Base-by-base conservation (phyloP, 2,797 vertebrate species). In the Aulostomus chinensis region DNA sequence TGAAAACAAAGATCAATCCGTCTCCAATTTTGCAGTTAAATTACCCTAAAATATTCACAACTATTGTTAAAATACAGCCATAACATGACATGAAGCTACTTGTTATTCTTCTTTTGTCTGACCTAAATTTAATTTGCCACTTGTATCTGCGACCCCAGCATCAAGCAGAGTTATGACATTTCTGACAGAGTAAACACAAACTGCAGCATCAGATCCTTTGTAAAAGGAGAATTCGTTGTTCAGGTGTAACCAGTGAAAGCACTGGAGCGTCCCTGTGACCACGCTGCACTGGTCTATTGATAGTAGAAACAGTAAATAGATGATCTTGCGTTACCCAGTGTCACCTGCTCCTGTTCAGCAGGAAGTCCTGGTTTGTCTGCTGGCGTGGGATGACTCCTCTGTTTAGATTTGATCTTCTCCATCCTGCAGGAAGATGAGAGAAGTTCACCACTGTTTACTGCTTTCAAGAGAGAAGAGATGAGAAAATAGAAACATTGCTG, bases 361-460 rank as follows among this genome's bases (percentile, higher is more conserved):
- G 76, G 26, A 37, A 46, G 25, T 26, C 4, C 55, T 15, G 45
- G 15, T 63, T 57, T 38, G 8, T 24, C 49, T 25, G 37, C 14
- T 18, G 73, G 15, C 18, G 31, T 58, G 5, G 86, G 79, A 11
- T 14, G 62, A 61, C 73, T 50, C 64, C 85, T 91, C 70, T 90
- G 84, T 72, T 91, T 90, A 4, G 59, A 76, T 83, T 90, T 92
- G 43, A 91, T 94, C 68, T 81, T 83, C 60, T 94, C 91, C 88
- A 92, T 92, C 68, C 91, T 93, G 20, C n/a, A 65, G 29, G 20
- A 31, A 47, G 50, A 36, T 3, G 8, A 58, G 9, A 2, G 13
- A 32, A 29, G 13, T 9, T 41, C 2, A 53, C 9, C 18, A n/a
- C 3, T 47, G 7, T 9, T 49, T 28, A 30, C 10, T 36, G 14